These are phyloP conservation scores for Camelus bactrianus DNA, from an alignment of 2,113 vertebrate genomes.

Conservation along the genomic window DNA sequence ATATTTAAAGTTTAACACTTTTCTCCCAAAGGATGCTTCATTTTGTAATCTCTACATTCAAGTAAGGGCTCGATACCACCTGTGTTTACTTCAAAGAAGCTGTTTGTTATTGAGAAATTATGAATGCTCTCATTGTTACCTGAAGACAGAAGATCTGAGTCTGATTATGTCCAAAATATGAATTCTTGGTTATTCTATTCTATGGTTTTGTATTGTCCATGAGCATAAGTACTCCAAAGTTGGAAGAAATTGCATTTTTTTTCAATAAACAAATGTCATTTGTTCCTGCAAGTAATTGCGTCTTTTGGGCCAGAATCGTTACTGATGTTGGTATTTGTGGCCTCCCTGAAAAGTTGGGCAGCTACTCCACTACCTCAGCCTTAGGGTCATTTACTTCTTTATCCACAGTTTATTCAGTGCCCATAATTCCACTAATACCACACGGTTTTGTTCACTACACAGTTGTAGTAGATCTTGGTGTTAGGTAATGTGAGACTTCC, in stretches of 20 bases:
- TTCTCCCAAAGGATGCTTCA: not conserved
- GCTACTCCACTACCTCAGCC: accelerated
- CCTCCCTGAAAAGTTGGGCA: not conserved
- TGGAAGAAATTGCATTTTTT: not conserved
- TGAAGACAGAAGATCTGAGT: not conserved
- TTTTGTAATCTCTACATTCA: not conserved
- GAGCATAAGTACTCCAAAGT: not conserved
- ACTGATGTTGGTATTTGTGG: not conserved
- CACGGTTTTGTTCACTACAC: not conserved
- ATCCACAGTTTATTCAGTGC: not conserved
- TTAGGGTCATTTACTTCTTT: not conserved
- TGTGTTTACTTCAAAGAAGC: not conserved
- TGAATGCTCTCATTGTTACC: not conserved
- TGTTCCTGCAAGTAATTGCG: not conserved
- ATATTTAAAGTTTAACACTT: not conserved
- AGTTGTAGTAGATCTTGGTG: not conserved
- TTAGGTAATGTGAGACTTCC: not conserved
- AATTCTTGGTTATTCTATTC: not conserved
- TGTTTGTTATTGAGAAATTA: not conserved
- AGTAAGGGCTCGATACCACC: not conserved
- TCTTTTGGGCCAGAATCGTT: not conserved
- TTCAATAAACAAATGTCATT: not conserved
- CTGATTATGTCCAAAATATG: not conserved
- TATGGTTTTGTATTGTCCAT: not conserved
- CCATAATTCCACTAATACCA: not conserved